phyloP scores from a whole-genome alignment of 2,113 vertebrate genomes.

The Tychaedon coryphoeus region DNA sequence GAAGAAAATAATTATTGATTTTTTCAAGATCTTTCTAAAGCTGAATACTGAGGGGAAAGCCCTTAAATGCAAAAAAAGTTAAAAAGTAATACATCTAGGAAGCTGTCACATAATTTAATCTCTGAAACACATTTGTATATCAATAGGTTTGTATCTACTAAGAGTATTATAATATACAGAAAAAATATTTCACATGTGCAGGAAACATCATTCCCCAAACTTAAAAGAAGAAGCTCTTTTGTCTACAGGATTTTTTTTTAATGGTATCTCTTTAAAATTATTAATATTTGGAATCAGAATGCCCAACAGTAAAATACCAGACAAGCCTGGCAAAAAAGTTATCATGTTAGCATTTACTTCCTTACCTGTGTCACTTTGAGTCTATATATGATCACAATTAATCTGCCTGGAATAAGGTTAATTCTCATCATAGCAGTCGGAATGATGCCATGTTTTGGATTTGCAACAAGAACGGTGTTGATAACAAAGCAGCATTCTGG shows the following conservation, averaged over 20 bases:
- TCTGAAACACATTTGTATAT: not conserved
- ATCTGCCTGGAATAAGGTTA: not conserved
- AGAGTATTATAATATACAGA: accelerated
- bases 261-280: not conserved
- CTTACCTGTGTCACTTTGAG: not conserved
- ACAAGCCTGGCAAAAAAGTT: not conserved
- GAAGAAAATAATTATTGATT: not conserved
- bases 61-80: not conserved
- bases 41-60: not conserved
- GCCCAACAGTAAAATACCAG: not conserved
- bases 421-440: not conserved
- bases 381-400: not conserved
- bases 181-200: not conserved
- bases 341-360: not conserved
- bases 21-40: not conserved
- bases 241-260: not conserved
- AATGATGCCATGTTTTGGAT: not conserved
- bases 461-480: not conserved
- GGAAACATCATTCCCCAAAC: not conserved
- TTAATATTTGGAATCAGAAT: not conserved
- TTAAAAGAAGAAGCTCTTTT: not conserved
- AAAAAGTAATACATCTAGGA: not conserved
- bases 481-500: not conserved
- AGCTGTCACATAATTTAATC: not conserved
- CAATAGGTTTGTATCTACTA: not conserved